These are phyloP conservation scores for Apoda limacodes DNA, from an alignment of 2,888 invertebrate genomes.

Conservation along the genomic window DNA sequence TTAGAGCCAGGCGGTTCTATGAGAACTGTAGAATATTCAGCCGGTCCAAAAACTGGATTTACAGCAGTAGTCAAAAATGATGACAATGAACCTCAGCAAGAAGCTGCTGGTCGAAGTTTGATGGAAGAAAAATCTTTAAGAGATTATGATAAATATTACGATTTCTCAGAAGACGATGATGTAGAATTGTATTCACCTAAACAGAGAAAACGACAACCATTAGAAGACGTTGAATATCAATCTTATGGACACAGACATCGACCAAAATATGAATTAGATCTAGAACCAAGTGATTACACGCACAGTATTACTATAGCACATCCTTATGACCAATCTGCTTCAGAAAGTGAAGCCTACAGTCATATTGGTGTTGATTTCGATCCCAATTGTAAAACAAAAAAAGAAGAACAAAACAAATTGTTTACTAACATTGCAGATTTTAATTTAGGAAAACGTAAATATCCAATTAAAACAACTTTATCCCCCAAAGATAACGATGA, in stretches of 20 bases:
- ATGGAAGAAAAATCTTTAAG: conserved; percentile 43
- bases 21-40: conserved; percentile 71
- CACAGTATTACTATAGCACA: conserved; percentile 53
- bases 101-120: conserved; percentile 22
- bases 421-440: conserved; percentile 36
- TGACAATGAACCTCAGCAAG: conserved; percentile 22
- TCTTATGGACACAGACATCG: conserved; percentile 38
- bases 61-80: conserved; percentile 69
- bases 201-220: conserved; percentile 37
- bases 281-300: conserved; percentile 50
- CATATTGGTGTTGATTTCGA: conserved; percentile 47
- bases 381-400: conserved; percentile 53
- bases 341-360: conserved; percentile 38
- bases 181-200: conserved; percentile 30
- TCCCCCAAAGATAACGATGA: conserved; percentile 34
- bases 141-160: conserved; percentile 48
- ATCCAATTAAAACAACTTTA: conserved; percentile 23
- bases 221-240: conserved; percentile 34
- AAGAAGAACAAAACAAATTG: conserved; percentile 36
- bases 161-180: conserved; percentile 42
- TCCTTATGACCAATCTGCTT: conserved; percentile 36
- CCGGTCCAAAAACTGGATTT: conserved; percentile 68
- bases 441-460: conserved; percentile 38
- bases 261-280: conserved; percentile 38
- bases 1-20: conserved; percentile 75